Evolutionary conservation across 2,797 vertebrate genomes (phyloP).

Genomic region (Poliocrania exsul): DNA sequence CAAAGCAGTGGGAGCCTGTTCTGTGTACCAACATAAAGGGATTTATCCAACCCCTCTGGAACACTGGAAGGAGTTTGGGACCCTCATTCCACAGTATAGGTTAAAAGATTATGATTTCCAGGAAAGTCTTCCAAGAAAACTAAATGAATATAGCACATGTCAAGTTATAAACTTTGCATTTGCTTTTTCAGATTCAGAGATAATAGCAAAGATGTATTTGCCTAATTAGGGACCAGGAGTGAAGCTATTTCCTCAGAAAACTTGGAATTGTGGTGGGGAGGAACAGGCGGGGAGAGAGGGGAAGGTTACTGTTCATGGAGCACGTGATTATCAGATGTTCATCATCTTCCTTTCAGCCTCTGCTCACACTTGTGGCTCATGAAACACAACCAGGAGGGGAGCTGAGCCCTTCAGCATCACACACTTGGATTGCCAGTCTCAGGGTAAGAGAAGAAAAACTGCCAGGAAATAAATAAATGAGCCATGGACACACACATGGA

Average conservation of each 20-base stretch:
- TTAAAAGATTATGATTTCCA: neutral
- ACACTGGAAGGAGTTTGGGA: neutral
- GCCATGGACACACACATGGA: neutral
- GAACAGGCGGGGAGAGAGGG: neutral
- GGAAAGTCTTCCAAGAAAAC: neutral
- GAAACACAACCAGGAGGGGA: neutral
- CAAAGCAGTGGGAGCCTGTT: neutral
- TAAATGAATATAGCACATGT: neutral
- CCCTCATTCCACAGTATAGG: neutral
- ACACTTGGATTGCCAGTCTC: neutral
- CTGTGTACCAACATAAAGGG: neutral
- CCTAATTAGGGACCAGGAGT: fast-evolving
- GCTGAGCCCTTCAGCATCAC: neutral
- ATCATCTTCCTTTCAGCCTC: neutral
- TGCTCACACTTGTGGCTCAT: neutral
- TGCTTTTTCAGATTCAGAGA: neutral
- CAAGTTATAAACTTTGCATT: neutral
- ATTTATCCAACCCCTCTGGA: neutral
- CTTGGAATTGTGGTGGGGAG: neutral
- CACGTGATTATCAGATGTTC: neutral
- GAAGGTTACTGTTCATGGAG: neutral
- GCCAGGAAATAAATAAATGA: neutral
- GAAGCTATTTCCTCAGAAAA: neutral
- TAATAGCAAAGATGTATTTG: neutral
- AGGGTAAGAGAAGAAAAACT: neutral